Conservation (phyloP, 2,888 invertebrate genomes). For the Stenichneumon culpator region DNA sequence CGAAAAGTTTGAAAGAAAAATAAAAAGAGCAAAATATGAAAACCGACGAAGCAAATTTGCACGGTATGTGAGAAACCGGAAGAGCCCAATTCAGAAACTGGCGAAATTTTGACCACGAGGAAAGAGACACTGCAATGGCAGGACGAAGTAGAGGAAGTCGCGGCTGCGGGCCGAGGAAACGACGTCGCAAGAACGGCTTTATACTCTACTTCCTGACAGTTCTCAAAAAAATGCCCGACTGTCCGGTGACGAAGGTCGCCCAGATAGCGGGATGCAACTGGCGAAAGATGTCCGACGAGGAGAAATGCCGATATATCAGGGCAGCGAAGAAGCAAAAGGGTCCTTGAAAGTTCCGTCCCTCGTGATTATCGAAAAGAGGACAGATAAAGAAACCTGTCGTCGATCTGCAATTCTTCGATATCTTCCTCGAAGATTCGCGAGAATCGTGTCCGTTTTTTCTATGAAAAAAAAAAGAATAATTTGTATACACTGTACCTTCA, state of each 20-base stretch:
- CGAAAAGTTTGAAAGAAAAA: not conserved
- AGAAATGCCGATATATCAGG: conserved; percentile 72
- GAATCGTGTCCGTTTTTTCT: conserved; percentile 10
- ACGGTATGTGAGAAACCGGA: not conserved
- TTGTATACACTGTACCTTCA: conserved; percentile 36
- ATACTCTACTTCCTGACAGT: conserved; percentile 73
- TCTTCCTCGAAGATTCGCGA: not conserved
- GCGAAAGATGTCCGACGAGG: conserved; percentile 72
- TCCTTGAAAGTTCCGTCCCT: conserved; percentile 9
- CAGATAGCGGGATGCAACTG: conserved; percentile 74
- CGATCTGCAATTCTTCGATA: not conserved
- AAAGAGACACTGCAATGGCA: conserved; percentile 48
- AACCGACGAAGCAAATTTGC: not conserved
- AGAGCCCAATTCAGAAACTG: conserved; percentile 6
- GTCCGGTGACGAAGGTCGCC: conserved; percentile 74
- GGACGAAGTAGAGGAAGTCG: conserved; percentile 46
- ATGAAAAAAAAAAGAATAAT: not conserved
- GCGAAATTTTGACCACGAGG: not conserved
- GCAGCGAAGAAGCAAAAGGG: conserved; percentile 55
- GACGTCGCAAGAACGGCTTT: conserved; percentile 72
- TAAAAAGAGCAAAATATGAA: conserved; percentile 21
- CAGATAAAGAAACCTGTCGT: not conserved
- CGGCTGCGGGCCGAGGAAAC: conserved; percentile 62
- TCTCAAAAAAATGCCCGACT: conserved; percentile 70
- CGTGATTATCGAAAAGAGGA: not conserved